Conservation (phyloP, 2,888 invertebrate species). For the Torymus auratus region DNA sequence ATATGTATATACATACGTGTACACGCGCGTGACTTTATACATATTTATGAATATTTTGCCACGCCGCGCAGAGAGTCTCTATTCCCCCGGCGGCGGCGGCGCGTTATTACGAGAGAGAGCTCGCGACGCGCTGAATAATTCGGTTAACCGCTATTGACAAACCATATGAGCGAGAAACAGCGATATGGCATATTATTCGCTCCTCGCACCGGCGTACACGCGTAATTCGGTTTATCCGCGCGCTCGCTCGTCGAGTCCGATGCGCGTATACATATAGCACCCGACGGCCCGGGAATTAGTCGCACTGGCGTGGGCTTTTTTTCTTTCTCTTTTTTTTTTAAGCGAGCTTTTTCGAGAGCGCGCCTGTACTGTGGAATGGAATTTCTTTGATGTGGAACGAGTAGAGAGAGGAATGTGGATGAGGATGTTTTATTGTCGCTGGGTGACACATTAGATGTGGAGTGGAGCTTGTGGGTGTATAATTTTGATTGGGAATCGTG, state of each 20-base stretch:
- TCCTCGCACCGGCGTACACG: constrained; percentile 28
- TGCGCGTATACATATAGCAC: neutral
- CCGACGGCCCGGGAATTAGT: neutral
- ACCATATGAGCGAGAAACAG: constrained; percentile 47
- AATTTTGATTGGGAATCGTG: too few species aligned
- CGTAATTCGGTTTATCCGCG: constrained; percentile 46
- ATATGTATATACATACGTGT: too few species aligned
- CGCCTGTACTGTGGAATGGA: too few species aligned
- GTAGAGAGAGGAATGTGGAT: too few species aligned
- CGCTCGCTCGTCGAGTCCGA: neutral
- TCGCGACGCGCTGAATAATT: constrained; percentile 44
- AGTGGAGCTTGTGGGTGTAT: too few species aligned
- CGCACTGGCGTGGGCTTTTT: neutral
- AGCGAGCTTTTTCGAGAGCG: too few species aligned
- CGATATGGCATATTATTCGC: constrained; percentile 52
- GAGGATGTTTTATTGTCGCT: too few species aligned
- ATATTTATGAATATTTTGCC: constrained; percentile 49
- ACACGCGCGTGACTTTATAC: constrained; percentile 28
- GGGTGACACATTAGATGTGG: too few species aligned
- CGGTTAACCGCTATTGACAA: constrained; percentile 55
- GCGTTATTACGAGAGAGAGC: constrained; percentile 16
- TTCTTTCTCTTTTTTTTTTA: neutral
- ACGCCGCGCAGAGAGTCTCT: neutral
- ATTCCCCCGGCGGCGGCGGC: neutral
- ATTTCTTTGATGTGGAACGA: too few species aligned